A percentile compares a stretch with the other conserved stretches of the same genome.
Conservation (phyloP, 1,140 invertebrate genomes). For the Tetramorium parvispinum region DNA sequence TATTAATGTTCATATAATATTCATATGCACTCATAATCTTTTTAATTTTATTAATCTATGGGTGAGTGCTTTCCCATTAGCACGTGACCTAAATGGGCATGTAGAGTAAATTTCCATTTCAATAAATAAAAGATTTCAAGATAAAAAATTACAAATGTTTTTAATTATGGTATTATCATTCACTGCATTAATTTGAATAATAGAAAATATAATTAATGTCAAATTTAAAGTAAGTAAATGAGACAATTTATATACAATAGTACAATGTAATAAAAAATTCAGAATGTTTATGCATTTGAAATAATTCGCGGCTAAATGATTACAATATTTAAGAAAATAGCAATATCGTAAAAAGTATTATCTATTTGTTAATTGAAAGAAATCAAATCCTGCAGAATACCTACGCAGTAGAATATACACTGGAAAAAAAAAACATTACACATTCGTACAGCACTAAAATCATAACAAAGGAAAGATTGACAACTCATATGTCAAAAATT, state of each 20-base stretch:
- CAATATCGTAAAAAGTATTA: background rate
- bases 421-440: conserved; percentile 25
- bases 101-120: conserved; percentile 30
- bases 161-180: background rate
- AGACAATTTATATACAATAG: background rate
- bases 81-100: conserved; percentile 34
- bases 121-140: conserved; percentile 27
- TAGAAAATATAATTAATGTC: background rate
- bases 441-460: conserved; percentile 52
- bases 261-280: background rate
- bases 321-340: background rate
- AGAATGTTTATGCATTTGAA: background rate
- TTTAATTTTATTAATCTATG: conserved; percentile 55
- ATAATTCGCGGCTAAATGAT: background rate
- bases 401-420: background rate
- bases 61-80: background rate
- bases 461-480: conserved; percentile 13
- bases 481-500: conserved; percentile 39
- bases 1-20: conserved; percentile 62
- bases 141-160: conserved; percentile 20
- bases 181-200: background rate
- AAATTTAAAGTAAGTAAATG: background rate
- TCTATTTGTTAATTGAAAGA: background rate
- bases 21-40: conserved; percentile 31
- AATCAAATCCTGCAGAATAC: background rate